These are phyloP conservation scores for Drosophila parabipectinata DNA, from an alignment of 1,140 invertebrate species.

Conservation along the genomic window DNA sequence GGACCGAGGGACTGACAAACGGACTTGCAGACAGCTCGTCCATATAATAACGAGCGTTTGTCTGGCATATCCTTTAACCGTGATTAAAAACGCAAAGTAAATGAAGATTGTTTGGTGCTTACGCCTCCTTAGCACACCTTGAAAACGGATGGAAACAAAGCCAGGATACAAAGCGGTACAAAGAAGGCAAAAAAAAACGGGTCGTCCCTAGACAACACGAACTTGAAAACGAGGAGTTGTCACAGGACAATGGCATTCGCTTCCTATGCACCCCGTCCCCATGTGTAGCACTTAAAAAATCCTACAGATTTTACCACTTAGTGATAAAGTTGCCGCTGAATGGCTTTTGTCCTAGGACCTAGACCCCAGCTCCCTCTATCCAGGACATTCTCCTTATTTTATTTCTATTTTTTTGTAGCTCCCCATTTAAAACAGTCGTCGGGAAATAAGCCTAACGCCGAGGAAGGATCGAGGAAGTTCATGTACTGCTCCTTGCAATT, in stretches of 20 bases:
- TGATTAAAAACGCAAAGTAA: conserved; percentile 80
- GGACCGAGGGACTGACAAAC: conserved; percentile 20
- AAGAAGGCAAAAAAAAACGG: conserved; percentile 2
- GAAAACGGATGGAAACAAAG: conserved; percentile 66
- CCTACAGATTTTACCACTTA: conserved; percentile 81
- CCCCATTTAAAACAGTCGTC: conserved; percentile 60
- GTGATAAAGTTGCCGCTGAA: conserved; percentile 70
- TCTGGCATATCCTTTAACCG: conserved; percentile 79
- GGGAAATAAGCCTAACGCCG: conserved; percentile 56
- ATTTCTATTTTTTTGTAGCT: conserved; percentile 25
- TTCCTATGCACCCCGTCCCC: conserved; percentile 8
- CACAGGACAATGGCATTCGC: conserved; percentile 57
- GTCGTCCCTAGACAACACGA: conserved; percentile 46
- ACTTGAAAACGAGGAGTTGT: conserved; percentile 49
- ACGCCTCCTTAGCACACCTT: conserved; percentile 82
- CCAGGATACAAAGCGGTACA: conserved; percentile 13
- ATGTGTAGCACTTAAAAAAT: conserved; percentile 73
- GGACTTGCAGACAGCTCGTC: conserved; percentile 33
- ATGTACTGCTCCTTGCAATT: conserved; percentile 59
- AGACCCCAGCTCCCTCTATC: conserved; percentile 6
- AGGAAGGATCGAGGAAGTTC: conserved; percentile 4
- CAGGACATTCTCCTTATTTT: conserved; percentile 5
- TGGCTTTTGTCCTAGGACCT: conserved; percentile 65
- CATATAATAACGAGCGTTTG: conserved; percentile 60
- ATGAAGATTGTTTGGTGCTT: conserved; percentile 81